Percentiles rank a stretch among this genome's conserved stretches.
phyloP scores from a whole-genome alignment of 2,113 vertebrate genomes.

The Geococcyx californianus region DNA sequence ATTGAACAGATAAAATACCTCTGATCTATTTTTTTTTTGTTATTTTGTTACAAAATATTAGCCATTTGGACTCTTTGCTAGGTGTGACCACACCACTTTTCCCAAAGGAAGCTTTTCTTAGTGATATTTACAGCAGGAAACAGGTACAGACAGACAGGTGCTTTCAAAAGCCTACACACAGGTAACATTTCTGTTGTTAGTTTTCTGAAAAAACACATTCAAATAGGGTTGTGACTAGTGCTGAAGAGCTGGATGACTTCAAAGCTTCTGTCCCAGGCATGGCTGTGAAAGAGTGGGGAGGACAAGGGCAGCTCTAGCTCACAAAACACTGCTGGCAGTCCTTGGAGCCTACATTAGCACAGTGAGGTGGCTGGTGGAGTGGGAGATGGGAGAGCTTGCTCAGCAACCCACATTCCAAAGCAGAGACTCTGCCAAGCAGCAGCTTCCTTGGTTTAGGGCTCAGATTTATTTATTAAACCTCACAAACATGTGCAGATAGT shows the following conservation, averaged over 20 bases:
- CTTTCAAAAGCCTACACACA: conserved; percentile 65
- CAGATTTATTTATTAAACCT: background rate
- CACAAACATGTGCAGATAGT: background rate
- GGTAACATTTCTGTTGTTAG: conserved; percentile 42
- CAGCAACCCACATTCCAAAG: conserved; percentile 37
- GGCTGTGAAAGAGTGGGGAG: background rate
- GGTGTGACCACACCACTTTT: conserved; percentile 70
- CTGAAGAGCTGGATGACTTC: conserved; percentile 32
- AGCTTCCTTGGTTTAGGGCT: background rate
- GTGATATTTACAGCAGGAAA: conserved; percentile 63
- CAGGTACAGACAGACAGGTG: conserved; percentile 59
- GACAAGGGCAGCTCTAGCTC: conserved; percentile 41
- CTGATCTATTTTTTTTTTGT: conserved; percentile 75
- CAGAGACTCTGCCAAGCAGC: conserved; percentile 36
- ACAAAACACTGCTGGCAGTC: background rate
- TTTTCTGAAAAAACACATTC: conserved; percentile 53
- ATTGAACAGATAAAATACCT: conserved; percentile 84
- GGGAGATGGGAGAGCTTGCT: background rate
- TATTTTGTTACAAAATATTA: conserved; percentile 82
- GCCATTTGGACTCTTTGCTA: conserved; percentile 75
- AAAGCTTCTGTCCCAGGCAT: conserved; percentile 50
- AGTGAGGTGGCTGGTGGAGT: conserved; percentile 34
- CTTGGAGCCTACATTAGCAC: conserved; percentile 20
- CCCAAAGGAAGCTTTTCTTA: conserved; percentile 64
- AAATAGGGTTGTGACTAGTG: conserved; percentile 42